Evolutionary conservation across 2,113 vertebrate genomes (phyloP), one percentile per base, ranked within the genome.

Genomic region (Hemiscyllium ocellatum): DNA sequence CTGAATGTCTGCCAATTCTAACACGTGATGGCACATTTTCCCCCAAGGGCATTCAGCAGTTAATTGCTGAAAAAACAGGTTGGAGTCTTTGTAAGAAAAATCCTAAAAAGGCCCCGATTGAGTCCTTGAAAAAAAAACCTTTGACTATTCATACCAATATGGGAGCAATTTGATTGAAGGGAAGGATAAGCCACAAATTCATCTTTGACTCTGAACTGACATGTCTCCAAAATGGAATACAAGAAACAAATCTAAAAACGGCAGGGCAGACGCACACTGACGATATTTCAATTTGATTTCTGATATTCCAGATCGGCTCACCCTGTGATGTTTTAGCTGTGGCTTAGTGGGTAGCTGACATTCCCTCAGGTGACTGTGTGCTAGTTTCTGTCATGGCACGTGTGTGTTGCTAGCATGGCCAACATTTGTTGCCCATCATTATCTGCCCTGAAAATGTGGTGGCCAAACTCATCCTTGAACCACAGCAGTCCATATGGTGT

Each of bases 161-260:
- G 8, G 85, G 85, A 29, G 42, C 8, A 12, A 97, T 96, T 96
- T 96, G 76, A 97, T 98, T 97, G 97, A 97, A 97, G 97, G 97
- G 97, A 97, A 98, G 97, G 96, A 96, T 47, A 87, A 93, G 80
- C 78, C 78, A 37, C n/a, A 29, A 20, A 26, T 87, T 87, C 85
- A 87, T 26, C n/a, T 52, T 26, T 83, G 15, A 10, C 85, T 26
- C 47, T 2, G 50, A 87, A 87, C 85, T 52, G 85, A 87, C 20
- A 83, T 17, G 50, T 52, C 52, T 87, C 26, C 42, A 47, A 87
- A 52, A 52, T 52, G 52, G 2, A 52, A 26, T 52, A 50, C 22
- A 50, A 10, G 50, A 26, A 87, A 20, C 42, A n/a, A 85, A 42
- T 22, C 12, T 13, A 15, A 86, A 22, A 61, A 61, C 1, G 56